A percentile compares a stretch with the other conserved stretches of the same genome.
These are phyloP conservation scores for Plebejus anna DNA, from an alignment of 2,888 invertebrate genomes.

Conservation along the genomic window DNA sequence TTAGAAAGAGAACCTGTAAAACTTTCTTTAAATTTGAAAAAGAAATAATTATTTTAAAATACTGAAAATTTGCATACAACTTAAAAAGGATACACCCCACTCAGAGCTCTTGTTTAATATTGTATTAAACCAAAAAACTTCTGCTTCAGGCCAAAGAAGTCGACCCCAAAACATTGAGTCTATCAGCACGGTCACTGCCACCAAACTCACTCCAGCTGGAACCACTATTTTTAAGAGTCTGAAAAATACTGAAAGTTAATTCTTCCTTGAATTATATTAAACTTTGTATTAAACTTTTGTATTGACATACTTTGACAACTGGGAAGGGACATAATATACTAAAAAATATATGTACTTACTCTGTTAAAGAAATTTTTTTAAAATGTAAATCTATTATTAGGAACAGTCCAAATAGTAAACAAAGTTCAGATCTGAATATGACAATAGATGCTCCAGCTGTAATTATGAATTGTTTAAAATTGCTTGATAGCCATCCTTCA, in stretches of 20 bases:
- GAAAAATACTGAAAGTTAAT: conserved; percentile 41
- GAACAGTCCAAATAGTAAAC: conserved; percentile 91
- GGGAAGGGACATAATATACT: neutral
- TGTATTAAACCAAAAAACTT: conserved; percentile 97
- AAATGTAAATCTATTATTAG: conserved; percentile 88
- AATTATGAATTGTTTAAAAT: conserved; percentile 87
- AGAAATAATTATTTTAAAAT: neutral
- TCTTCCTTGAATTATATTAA: neutral
- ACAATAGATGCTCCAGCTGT: conserved; percentile 93
- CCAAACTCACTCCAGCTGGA: conserved; percentile 84
- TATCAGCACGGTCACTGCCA: conserved; percentile 86
- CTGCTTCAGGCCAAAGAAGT: conserved; percentile 97
- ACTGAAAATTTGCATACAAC: too few species aligned
- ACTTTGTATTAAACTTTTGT: neutral
- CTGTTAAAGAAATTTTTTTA: conserved; percentile 79
- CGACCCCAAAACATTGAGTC: conserved; percentile 97
- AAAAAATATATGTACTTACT: conserved; percentile 46
- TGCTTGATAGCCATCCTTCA: conserved; percentile 90
- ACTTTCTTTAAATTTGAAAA: neutral
- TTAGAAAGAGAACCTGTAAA: neutral
- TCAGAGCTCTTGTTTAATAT: conserved; percentile 95
- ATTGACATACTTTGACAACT: neutral
- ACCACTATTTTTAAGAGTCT: conserved; percentile 86
- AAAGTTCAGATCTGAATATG: conserved; percentile 94
- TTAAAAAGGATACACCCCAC: conserved; percentile 96